These are phyloP conservation scores for Dysdera silvatica DNA, from an alignment of 1,140 invertebrate genomes.

Conservation along the genomic window DNA sequence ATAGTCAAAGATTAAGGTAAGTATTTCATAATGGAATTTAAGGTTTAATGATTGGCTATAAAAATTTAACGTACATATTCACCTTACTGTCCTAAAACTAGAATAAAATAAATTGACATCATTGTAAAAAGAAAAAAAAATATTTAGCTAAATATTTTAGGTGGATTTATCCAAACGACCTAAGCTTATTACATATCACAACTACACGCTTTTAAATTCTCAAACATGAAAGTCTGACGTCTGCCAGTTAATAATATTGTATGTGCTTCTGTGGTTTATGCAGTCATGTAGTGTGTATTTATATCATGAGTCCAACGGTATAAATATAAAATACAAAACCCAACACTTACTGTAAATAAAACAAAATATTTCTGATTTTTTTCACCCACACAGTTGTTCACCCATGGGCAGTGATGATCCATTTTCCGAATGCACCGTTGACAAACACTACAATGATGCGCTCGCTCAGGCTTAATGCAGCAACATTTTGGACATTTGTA, in stretches of 20 bases:
- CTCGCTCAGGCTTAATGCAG: constrained; percentile 95
- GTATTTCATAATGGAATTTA: too few species aligned
- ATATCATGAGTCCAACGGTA: too few species aligned
- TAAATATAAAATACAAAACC: constrained; percentile 20
- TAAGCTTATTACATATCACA: too few species aligned
- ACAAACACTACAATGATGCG: constrained; percentile 97
- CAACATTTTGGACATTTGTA: constrained; percentile 98
- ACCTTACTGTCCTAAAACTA: too few species aligned
- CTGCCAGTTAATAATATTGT: not conserved
- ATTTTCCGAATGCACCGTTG: constrained; percentile 95
- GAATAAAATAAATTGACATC: too few species aligned
- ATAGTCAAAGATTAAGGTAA: too few species aligned
- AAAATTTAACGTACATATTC: too few species aligned
- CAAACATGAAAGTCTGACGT: too few species aligned
- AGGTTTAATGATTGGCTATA: too few species aligned
- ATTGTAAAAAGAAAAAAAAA: too few species aligned
- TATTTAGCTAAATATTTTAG: too few species aligned
- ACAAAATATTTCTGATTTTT: constrained; percentile 99
- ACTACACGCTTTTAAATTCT: not conserved
- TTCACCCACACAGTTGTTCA: constrained; percentile 99
- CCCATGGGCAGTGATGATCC: constrained; percentile 92
- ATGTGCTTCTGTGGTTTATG: not conserved
- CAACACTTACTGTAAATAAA: constrained; percentile 81
- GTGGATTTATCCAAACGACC: too few species aligned
- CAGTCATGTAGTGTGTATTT: not conserved